These are phyloP conservation scores for Chrysogorgia sp. DNA, from an alignment of 92 coral and sea anemone species.

Conservation along the genomic window DNA sequence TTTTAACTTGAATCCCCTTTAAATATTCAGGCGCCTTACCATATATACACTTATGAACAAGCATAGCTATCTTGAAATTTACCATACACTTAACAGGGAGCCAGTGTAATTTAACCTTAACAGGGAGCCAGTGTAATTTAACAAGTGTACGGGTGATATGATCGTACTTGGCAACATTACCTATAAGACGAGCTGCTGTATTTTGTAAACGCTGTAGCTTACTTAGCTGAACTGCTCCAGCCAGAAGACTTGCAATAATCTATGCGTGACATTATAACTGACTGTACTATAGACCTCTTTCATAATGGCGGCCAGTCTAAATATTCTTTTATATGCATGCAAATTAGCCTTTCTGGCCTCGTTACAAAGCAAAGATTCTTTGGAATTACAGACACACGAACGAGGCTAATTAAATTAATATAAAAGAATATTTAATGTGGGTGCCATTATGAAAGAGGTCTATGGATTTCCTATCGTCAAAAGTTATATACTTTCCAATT, in stretches of 20 bases:
- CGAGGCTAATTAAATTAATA: no score
- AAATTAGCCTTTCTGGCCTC: no score
- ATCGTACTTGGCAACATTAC: conserved; percentile 22
- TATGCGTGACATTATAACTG: conserved; percentile 32
- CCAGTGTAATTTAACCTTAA: conserved; percentile 23
- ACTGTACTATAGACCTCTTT: conserved; percentile 36
- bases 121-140: conserved; percentile 40
- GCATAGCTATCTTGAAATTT: conserved; percentile 39
- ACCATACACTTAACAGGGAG: conserved; percentile 9
- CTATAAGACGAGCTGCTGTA: not conserved
- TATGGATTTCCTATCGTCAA: conserved; percentile 30
- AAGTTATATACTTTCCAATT: conserved; percentile 15
- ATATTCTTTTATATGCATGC: no score
- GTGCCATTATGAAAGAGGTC: no score
- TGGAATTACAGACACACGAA: no score
- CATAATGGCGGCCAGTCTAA: no score
- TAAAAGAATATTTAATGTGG: no score
- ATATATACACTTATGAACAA: conserved; percentile 35
- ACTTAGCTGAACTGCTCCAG: not conserved
- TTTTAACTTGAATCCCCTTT: conserved; percentile 1
- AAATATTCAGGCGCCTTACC: conserved; percentile 24
- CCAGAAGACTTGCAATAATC: not conserved
- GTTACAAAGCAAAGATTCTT: no score
- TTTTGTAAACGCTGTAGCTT: conserved; percentile 10
- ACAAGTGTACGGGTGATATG: conserved; percentile 37